Conservation (phyloP, 30 jellyfish, hydroid and myxozoan species). For the Sanderia malayensis region DNA sequence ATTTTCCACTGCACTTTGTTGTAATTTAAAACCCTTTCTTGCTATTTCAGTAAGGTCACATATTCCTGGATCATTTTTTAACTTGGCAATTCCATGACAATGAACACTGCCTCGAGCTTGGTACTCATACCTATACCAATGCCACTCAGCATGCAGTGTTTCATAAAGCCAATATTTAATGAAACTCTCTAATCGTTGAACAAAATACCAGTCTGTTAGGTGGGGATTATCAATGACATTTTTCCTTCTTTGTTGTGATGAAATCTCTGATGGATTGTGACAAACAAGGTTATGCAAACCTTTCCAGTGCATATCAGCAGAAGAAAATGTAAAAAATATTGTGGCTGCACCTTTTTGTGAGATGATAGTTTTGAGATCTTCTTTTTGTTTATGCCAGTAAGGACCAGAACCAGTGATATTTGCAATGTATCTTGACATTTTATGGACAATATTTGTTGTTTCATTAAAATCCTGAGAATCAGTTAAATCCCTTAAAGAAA, state of each 20-base stretch:
- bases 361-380: neutral
- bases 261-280: neutral
- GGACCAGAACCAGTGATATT: neutral
- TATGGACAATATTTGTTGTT: neutral
- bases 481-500: neutral
- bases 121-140: constrained; percentile 19
- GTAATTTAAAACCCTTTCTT: too few relatives aligned
- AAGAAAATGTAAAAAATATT: constrained; percentile 19
- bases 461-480: neutral
- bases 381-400: constrained; percentile 1
- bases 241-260: neutral
- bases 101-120: constrained; percentile 15
- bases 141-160: constrained; percentile 21
- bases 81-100: too few relatives aligned
- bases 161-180: constrained; percentile 25
- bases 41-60: too few relatives aligned
- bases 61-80: too few relatives aligned
- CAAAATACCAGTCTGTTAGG: too few relatives aligned
- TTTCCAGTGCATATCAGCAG: constrained; percentile 21
- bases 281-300: neutral
- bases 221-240: constrained; percentile 17
- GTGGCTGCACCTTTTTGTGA: constrained; percentile 32
- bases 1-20: too few relatives aligned
- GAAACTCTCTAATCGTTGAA: too few relatives aligned
- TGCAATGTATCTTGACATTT: neutral